phyloP scores from a whole-genome alignment of 2,888 invertebrate species.

The Pristionchus japonicus region DNA sequence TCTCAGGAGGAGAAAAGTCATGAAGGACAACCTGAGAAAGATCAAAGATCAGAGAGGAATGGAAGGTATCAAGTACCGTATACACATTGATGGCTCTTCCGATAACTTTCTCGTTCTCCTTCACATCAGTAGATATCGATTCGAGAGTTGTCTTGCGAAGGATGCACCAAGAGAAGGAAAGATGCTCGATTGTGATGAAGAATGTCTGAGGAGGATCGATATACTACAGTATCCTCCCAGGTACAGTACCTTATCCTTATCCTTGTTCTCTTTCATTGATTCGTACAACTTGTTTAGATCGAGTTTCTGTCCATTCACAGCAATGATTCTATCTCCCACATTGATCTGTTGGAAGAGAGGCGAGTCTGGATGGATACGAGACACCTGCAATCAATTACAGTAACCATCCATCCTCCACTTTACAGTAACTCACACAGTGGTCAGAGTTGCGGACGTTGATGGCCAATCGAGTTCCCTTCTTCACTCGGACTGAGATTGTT shows the following conservation, averaged over 20 bases:
- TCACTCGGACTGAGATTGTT: slow-evolving; percentile 9
- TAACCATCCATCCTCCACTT: background rate
- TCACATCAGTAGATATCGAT: background rate
- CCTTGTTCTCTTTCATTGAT: background rate
- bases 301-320: slow-evolving; percentile 2
- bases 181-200: background rate
- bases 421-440: background rate
- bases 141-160: slow-evolving; percentile 16
- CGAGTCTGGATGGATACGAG: slow-evolving; percentile 7
- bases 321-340: background rate
- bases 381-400: background rate
- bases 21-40: background rate
- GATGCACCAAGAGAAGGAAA: background rate
- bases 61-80: background rate
- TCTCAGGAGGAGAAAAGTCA: background rate
- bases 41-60: background rate
- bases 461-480: background rate
- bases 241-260: background rate
- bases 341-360: slow-evolving; percentile 1
- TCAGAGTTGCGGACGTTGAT: slow-evolving; percentile 16
- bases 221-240: background rate
- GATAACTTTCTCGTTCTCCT: slow-evolving; percentile 13
- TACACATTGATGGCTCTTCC: slow-evolving; percentile 29
- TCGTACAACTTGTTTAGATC: background rate
- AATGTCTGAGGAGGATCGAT: background rate